These are phyloP conservation scores for Rhyacophila evoluta DNA, from an alignment of 2,888 invertebrate species.

Conservation along the genomic window DNA sequence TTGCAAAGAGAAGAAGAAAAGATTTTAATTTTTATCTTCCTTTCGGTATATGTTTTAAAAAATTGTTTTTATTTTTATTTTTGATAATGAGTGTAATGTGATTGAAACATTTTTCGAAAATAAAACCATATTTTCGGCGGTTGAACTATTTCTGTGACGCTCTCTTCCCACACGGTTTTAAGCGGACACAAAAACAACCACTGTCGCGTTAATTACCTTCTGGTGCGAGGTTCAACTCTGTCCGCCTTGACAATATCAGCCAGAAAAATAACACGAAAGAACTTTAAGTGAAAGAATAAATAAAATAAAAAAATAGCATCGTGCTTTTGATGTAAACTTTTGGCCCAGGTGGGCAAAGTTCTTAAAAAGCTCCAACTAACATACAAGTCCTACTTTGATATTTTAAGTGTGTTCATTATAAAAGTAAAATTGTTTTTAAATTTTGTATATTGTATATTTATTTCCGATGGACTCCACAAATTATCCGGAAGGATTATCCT, in stretches of 20 bases:
- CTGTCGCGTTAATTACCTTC: not conserved
- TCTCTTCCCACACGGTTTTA: slow-evolving; percentile 9
- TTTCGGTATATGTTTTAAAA: too few relatives aligned
- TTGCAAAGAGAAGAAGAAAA: too few relatives aligned
- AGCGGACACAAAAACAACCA: slow-evolving; percentile 1
- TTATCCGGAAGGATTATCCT: too few relatives aligned
- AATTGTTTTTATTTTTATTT: too few relatives aligned
- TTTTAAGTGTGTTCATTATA: too few relatives aligned
- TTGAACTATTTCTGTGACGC: not conserved
- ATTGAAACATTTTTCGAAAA: not conserved
- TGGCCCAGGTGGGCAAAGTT: not conserved
- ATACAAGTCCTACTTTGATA: too few relatives aligned
- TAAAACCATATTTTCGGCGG: not conserved
- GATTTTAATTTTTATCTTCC: too few relatives aligned
- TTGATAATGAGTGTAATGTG: not conserved
- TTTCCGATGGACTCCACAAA: too few relatives aligned
- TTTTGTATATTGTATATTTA: too few relatives aligned
- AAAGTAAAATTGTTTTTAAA: too few relatives aligned
- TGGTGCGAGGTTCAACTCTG: not conserved
- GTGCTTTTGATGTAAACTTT: not conserved
- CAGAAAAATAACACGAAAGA: not conserved
- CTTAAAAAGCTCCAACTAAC: too few relatives aligned
- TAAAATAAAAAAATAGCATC: slow-evolving; percentile 1
- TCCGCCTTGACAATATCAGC: slow-evolving; percentile 1
- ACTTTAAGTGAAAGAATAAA: not conserved